These are phyloP conservation scores for Phalera bucephala DNA, from an alignment of 2,888 invertebrate species.

Conservation along the genomic window DNA sequence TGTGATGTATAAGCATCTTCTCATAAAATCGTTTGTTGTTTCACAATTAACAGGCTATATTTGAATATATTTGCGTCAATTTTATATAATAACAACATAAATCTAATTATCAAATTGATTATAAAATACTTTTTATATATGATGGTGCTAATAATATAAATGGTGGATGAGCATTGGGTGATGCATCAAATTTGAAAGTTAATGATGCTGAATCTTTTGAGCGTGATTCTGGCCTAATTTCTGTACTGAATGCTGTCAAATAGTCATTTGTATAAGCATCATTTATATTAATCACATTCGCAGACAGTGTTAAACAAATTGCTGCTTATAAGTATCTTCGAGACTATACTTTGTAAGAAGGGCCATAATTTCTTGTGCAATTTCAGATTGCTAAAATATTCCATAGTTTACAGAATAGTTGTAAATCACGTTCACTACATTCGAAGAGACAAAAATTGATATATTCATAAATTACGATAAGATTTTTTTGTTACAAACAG, in stretches of 20 bases:
- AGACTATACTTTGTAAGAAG: neutral
- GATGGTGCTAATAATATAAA: constrained; percentile 57
- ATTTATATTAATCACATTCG: constrained; percentile 9
- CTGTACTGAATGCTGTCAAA: constrained; percentile 14
- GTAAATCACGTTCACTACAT: too few relatives aligned
- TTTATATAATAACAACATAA: constrained; percentile 63
- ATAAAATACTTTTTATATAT: constrained; percentile 56
- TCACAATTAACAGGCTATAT: constrained; percentile 71
- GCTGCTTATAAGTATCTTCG: neutral
- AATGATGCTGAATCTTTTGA: constrained; percentile 41
- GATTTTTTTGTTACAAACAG: too few relatives aligned
- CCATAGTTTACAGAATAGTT: too few relatives aligned
- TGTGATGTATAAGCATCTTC: constrained; percentile 69
- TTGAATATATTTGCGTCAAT: constrained; percentile 77
- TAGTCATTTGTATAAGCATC: constrained; percentile 18
- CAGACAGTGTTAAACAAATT: constrained; percentile 1
- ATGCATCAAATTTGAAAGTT: constrained; percentile 54
- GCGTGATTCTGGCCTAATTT: constrained; percentile 25
- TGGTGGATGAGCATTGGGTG: constrained; percentile 25
- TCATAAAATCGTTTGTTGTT: constrained; percentile 67
- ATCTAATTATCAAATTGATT: constrained; percentile 67
- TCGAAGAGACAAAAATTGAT: too few relatives aligned
- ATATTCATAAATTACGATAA: too few relatives aligned
- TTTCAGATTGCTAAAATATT: neutral
- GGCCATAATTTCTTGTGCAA: neutral